Base-by-base conservation (phyloP, 2,113 vertebrate species). In the Leucosticte australis region DNA sequence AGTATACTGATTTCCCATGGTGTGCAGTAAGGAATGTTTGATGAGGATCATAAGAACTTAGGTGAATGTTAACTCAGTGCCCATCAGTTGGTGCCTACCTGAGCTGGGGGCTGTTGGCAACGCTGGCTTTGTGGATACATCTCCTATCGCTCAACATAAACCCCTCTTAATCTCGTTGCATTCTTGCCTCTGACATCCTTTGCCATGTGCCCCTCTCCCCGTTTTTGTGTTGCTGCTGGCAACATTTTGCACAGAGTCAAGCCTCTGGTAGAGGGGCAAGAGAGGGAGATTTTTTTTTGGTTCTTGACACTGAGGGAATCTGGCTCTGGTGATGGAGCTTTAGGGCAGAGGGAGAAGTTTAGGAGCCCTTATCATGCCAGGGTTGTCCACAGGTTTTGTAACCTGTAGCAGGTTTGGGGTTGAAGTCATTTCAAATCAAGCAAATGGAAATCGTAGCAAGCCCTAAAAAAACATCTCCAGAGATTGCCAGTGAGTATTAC, bases 71-170 rank as follows among this genome's bases (percentile, higher is more conserved):
- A 33, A 9, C 37, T 60, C 11, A 18, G 19, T 83, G 88, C 41
- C 49, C 31, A 6, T 56, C 39, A 24, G 33, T 13, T 63, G 60
- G 18, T 79, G 42, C 65, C 90, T 44, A 15, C 75, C 62, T 56
- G 37, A 64, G 31, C 35, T 83, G 39, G 70, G 46, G 33, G 12
- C 30, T 44, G 10, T 70, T 41, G 57, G 46, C 42, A 89, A 5
- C n/a, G 3, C 33, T 16, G 75, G 4, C 2, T 39, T 70, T 75
- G 47, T 53, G 33, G 82, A 19, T 1, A 0, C 16, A 13, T 4
- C n/a, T 83, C n/a, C 35, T 33, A 0, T 50, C 0, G 0, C 59
- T 86, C 44, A 68, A 37, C 2, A 0, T 26, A 56, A 49, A 19
- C 20, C 27, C 11, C 18, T 75, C 86, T 57, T 19, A 19, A 55